Conservation (phyloP, 1,140 invertebrate genomes). For the Drosophila sechellia region DNA sequence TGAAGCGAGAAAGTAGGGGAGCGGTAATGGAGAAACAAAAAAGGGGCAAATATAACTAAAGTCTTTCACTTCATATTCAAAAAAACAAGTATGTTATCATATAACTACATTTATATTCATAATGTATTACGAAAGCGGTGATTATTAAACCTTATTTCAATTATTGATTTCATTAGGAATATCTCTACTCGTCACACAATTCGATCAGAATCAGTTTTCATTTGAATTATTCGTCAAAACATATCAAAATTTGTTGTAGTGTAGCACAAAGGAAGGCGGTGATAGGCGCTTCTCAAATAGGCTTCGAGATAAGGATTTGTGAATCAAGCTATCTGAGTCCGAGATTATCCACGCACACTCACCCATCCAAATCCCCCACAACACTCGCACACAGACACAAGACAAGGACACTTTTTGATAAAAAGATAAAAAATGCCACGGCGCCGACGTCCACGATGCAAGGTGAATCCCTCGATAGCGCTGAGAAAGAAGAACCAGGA, state of each 20-base stretch:
- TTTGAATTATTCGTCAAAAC: constrained; percentile 3
- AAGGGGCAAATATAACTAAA: not conserved
- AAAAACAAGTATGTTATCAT: no score
- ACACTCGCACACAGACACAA: not conserved
- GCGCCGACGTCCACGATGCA: constrained; percentile 59
- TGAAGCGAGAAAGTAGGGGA: not conserved
- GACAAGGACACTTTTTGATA: constrained; percentile 2
- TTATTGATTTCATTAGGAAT: no score
- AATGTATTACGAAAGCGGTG: no score
- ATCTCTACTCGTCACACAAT: not conserved
- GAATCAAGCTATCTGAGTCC: constrained; percentile 14
- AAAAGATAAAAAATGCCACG: constrained; percentile 38
- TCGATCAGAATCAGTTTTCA: not conserved
- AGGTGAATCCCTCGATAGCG: constrained; percentile 34
- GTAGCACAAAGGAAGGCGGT: constrained; percentile 18
- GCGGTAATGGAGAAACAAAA: no score
- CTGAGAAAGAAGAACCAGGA: constrained; percentile 31
- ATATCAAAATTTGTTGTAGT: constrained; percentile 15
- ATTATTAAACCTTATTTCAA: no score
- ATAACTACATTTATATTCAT: no score
- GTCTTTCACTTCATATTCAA: no score
- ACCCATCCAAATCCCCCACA: not conserved
- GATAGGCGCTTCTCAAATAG: constrained; percentile 29
- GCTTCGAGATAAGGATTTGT: constrained; percentile 24
- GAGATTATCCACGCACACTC: not conserved